Base-by-base conservation (phyloP, 2,888 invertebrate species). In the Leptarthrus brevirostris region DNA sequence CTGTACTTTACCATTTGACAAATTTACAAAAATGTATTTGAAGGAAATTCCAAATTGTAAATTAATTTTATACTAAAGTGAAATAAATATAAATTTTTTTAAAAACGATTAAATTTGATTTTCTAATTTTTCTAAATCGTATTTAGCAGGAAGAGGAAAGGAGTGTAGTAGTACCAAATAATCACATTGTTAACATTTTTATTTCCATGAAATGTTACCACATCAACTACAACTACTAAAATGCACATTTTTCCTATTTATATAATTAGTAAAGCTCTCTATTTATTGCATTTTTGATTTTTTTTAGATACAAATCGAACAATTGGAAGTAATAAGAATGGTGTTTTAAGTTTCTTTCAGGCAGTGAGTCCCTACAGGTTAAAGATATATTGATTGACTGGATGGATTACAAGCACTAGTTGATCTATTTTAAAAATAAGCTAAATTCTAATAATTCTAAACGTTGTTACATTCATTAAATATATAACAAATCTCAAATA, bases 61-160 rank as follows among this genome's bases (percentile, higher is more conserved):
- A 14, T 14, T 64, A 47, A 3, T 64, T 64, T 64, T 64, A 22
- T 64, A 64, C 64, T 6, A 61, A 61, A 61, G 40, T 40, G 18
- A 40, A 64, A 18, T 44, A 44, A 64, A 64, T 8, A 16, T 18
- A 14, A 16, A 64, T 26, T 36, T 64, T 44, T 64, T 64, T 64
- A 36, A 36, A 44, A 64, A 64, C 3, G 16, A 40, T 24, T 30
- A n/a, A n/a, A n/a, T n/a, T n/a, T n/a, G n/a, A n/a, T n/a, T n/a
- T n/a, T 14, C 26, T 6, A 12, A n/a, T 1, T 36, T 1, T 61
- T 61, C 20, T 40, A 58, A 8, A 16, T 5, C 8, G 30, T 30
- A 30, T 30, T 8, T 30, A 30, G 30, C 3, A 30, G 3, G 30
- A n/a, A n/a, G n/a, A n/a, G n/a, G n/a, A n/a, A n/a, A n/a, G n/a